These are phyloP conservation scores for Stigmatopora nigra DNA, from an alignment of 2,113 vertebrate species.

Conservation along the genomic window DNA sequence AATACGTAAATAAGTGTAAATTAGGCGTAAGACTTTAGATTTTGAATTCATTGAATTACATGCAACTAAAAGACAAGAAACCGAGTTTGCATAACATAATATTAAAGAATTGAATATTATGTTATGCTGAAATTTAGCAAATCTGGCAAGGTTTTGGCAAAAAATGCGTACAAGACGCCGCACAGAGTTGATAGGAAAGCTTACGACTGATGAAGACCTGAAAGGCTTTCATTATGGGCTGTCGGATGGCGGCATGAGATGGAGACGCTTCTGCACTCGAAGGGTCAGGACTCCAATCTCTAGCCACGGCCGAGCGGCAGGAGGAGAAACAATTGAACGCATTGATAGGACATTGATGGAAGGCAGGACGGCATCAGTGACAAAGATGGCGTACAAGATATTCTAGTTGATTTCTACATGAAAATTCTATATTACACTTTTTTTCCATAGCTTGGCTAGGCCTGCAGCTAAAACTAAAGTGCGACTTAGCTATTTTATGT, in stretches of 20 bases:
- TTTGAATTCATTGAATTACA: no score
- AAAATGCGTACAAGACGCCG: constrained; percentile 9
- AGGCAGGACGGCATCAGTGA: constrained; percentile 1
- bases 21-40: no score
- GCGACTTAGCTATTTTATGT: no score
- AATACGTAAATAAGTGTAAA: no score
- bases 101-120: no score
- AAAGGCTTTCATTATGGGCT: constrained; percentile 58
- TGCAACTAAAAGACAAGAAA: no score
- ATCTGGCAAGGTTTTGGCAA: not conserved
- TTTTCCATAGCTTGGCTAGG: no score
- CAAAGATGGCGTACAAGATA: no score
- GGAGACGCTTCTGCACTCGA: constrained; percentile 34
- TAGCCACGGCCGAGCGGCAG: constrained; percentile 23
- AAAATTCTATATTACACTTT: not conserved
- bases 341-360: constrained; percentile 32
- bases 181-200: not conserved
- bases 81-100: no score
- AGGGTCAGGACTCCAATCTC: constrained; percentile 67
- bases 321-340: constrained; percentile 46
- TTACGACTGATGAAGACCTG: constrained; percentile 41
- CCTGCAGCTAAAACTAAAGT: no score
- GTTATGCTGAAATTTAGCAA: no score
- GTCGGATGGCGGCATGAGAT: constrained; percentile 55
- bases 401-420: not conserved